Evolutionary conservation across 2,113 vertebrate species (phyloP), one percentile per base, ranked within the genome.

Genomic region (Falcunculus frontatus): DNA sequence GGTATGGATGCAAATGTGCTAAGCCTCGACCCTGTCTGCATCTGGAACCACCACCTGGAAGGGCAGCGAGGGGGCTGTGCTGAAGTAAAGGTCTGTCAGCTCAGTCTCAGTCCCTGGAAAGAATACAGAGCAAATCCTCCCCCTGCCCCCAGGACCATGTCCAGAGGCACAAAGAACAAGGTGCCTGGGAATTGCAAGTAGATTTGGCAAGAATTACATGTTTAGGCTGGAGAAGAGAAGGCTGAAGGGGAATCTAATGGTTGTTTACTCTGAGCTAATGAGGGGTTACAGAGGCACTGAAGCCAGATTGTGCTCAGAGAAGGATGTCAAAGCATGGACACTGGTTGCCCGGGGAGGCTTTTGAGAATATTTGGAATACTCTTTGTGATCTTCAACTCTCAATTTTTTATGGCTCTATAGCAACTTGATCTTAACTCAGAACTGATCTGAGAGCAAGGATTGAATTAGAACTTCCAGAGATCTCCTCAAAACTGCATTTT

Each of bases 51-150:
- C 41, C 44, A 50, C 4, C 44, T 42, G 52, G n/a, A 81, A 85
- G 13, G 32, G 13, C 49, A 53, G 9, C 0, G 0, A 63, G 44
- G 18, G n/a, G 30, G 4, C 8, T n/a, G 12, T 41, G 47, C 7
- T 32, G 53, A 63, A 47, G 13, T 5, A 39, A 90, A 68, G 6
- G 10, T 29, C 62, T 44, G 9, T 41, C 13, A 78, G 29, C 12
- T 82, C 39, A 69, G 21, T 23, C 32, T 50, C 18, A 23, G 32
- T 26, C 10, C 11, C 49, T 63, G 32, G 53, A 63, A 84, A 44
- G 10, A 22, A 37, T 13, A 27, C 21, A 12, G 23, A 80, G 15
- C 6, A 87, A 87, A 52, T 76, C 4, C 7, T 2, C 3, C 2
- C 7, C 4, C 27, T n/a, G n/a, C n/a, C n/a, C n/a, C n/a, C n/a